Evolutionary conservation across 2,113 vertebrate species (phyloP), one percentile per base, ranked within the genome.

Genomic region (Apus apus): DNA sequence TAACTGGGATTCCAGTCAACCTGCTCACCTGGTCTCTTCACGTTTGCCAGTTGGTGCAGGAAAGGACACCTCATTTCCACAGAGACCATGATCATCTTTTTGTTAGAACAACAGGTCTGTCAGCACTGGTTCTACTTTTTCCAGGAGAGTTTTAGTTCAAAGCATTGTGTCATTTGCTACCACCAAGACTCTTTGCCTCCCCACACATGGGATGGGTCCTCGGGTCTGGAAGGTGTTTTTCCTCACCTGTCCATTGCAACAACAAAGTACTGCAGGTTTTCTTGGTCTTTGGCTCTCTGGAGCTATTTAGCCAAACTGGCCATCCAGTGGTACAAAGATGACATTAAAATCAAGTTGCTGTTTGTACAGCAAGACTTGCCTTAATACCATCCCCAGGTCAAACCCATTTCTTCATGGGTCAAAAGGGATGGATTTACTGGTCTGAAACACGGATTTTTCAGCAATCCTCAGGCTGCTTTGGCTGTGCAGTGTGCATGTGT

Each of bases 41-140:
- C 21, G 36, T 96, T 97, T 94, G 61, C 38, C 73, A 72, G 46
- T 14, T 8, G 48, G 36, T 15, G 65, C 22, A 61, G 87, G 56
- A 67, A 62, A 79, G 64, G 79, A 27, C 58, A 45, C 29, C 34
- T 91, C n/a, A 73, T 85, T 96, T 94, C 89, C 67, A 85, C 82
- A 64, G 74, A 86, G 88, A 70, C 78, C 21, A 10, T 1, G n/a
- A 57, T 75, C 88, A 78, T 73, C 62, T 74, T 96, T 94, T 61
- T 91, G 15, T 36, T 86, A 64, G 78, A 77, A 79, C 36, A 81
- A 32, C 62, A 54, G 34, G 26, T 72, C 73, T 79, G 66, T 70
- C 60, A 80, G 56, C 38, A 62, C 23, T 50, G 9, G 40, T 85
- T 92, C 22, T 8, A 80, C 61, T 29, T 57, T 34, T 67, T 89